phyloP scores from a whole-genome alignment of 2,797 vertebrate species.

The Phalloptychus januarius region DNA sequence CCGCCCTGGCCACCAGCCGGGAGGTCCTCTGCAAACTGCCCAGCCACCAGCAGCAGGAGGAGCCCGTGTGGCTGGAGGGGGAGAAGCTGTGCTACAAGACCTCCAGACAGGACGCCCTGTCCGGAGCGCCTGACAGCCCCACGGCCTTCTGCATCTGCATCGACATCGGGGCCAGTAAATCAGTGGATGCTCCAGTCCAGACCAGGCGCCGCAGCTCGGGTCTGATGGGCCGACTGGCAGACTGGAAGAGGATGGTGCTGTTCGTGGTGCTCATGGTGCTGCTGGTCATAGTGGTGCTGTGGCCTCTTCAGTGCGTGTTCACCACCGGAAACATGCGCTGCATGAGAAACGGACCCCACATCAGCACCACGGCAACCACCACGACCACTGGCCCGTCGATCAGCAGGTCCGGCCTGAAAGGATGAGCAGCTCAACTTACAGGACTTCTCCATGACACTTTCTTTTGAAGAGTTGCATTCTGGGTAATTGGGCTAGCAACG shows the following conservation, averaged over 20 bases:
- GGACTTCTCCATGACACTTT: neutral
- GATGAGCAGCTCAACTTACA: conserved; percentile 2
- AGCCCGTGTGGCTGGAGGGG: conserved; percentile 91
- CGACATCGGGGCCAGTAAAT: conserved; percentile 87
- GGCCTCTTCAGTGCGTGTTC: conserved; percentile 92
- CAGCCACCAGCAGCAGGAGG: conserved; percentile 82
- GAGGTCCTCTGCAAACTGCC: conserved; percentile 89
- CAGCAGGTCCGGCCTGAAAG: fast-evolving
- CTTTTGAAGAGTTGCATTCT: conserved; percentile 2
- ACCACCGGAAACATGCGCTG: conserved; percentile 89
- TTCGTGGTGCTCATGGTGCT: conserved; percentile 82
- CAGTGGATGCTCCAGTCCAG: conserved; percentile 19
- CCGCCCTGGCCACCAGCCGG: conserved; percentile 85
- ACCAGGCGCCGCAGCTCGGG: conserved; percentile 6
- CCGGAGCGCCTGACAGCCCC: conserved; percentile 17
- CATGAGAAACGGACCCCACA: neutral
- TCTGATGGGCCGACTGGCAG: conserved; percentile 70
- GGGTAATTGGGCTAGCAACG: neutral
- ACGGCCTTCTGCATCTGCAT: conserved; percentile 83
- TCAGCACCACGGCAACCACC: fast-evolving
- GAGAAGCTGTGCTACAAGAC: conserved; percentile 88
- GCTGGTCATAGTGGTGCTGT: conserved; percentile 87
- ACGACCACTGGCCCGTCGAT: neutral
- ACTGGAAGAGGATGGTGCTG: conserved; percentile 89
- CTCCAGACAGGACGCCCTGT: conserved; percentile 27